Percentiles rank a stretch among this genome's conserved stretches.
Evolutionary conservation across 2,113 vertebrate genomes (phyloP).

Genomic region (Podarcis muralis): DNA sequence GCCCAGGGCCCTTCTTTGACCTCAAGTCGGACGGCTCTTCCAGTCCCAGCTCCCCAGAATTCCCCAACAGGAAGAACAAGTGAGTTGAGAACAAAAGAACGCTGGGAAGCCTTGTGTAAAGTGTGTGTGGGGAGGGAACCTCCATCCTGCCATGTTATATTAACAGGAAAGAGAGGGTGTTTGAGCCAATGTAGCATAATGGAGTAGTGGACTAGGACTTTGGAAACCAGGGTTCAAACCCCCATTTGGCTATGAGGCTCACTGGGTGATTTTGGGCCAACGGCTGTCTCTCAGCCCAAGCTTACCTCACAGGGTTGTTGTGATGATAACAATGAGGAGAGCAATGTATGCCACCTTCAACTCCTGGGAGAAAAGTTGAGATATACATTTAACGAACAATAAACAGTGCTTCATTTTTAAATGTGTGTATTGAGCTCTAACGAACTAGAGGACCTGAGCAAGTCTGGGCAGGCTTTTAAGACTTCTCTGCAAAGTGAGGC

Average conservation of each 20-base stretch:
- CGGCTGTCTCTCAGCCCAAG: no score
- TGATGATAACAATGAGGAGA: no score
- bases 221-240: neutral
- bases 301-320: no score
- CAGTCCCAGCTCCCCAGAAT: constrained; percentile 71
- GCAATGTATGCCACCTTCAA: no score
- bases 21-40: constrained; percentile 71
- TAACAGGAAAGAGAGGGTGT: neutral
- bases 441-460: neutral
- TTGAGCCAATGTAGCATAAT: neutral
- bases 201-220: neutral
- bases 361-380: no score
- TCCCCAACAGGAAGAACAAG: constrained; percentile 71
- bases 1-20: constrained; percentile 65
- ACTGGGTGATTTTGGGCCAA: no score
- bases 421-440: neutral
- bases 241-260: no score
- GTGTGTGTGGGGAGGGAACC: neutral
- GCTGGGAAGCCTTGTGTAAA: neutral
- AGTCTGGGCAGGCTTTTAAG: neutral
- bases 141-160: neutral
- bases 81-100: constrained; percentile 55
- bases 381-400: no score
- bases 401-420: no score
- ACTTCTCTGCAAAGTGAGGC: neutral